Percentiles rank a stretch among this genome's conserved stretches.
phyloP scores from a whole-genome alignment of 2,113 vertebrate genomes.

The Phyllostomus discolor region DNA sequence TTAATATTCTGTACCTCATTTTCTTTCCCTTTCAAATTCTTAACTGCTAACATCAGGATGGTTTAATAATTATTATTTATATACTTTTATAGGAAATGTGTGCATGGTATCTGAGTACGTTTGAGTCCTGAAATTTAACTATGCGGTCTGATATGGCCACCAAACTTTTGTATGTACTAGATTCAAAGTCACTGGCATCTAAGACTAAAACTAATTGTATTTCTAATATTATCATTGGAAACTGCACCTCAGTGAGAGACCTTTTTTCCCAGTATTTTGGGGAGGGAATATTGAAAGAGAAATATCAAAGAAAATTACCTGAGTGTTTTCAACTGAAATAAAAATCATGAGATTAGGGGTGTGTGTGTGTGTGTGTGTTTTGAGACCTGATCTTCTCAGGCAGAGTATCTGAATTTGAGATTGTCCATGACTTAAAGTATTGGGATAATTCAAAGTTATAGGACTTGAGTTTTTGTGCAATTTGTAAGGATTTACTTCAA shows the following conservation, averaged over 20 bases:
- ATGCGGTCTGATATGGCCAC: background rate
- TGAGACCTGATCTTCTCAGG: background rate
- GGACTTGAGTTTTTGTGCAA: background rate
- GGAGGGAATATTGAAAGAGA: background rate
- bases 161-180: background rate
- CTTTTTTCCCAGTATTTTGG: background rate
- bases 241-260: background rate
- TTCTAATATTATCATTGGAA: background rate
- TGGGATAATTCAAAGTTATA: background rate
- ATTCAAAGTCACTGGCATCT: background rate
- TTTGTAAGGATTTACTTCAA: conserved; percentile 2
- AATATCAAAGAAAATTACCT: background rate
- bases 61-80: background rate
- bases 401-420: background rate
- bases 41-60: background rate
- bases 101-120: background rate
- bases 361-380: background rate
- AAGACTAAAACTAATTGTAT: background rate
- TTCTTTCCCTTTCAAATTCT: background rate
- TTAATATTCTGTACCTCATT: background rate
- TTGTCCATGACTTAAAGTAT: background rate
- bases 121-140: background rate
- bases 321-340: background rate
- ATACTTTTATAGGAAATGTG: background rate
- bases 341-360: background rate